Evolutionary conservation across 2,113 vertebrate species (phyloP), one percentile per base, ranked within the genome.

Genomic region (Macaca fascicularis): DNA sequence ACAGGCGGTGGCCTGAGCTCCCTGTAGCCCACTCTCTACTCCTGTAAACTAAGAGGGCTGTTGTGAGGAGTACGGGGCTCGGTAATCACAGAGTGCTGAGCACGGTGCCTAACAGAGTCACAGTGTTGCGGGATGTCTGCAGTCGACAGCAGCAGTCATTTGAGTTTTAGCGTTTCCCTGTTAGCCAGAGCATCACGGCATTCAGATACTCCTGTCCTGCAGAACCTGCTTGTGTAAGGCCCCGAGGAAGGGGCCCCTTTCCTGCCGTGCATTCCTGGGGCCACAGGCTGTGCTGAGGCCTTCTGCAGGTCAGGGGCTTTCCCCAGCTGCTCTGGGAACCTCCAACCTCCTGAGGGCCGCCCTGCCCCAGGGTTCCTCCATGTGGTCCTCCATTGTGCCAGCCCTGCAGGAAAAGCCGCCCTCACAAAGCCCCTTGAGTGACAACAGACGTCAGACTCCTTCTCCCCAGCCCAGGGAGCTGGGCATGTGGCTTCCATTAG

Each of bases 401-500:
- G 75, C 57, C 43, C 69, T 32, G 55, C 0, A 0, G 40, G 22
- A 90, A 17, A 52, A 59, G 27, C 30, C 22, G 0, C 52, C 17
- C 67, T 93, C 35, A n/a, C 75, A 32, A 74, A 81, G n/a, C 20
- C 45, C 85, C 75, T 55, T 9, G 20, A 57, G 81, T 30, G 61
- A 83, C 61, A 78, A 25, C 8, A 93, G 75, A 30, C 45, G 0
- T 59, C 92, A 81, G 23, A n/a, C 12, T n/a, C 85, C 96, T 22
- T 82, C 48, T 64, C 67, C 72, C 40, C 0, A 0, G 45, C 8
- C 52, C 50, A 10, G 50, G 52, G 72, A 94, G 82, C 35, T 0
- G 2, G 72, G 95, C 97, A 96, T 79, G 95, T 97, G 98, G 97
- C 96, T 96, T 94, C 95, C 93, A 97, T 98, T 95, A 97, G 64